Evolutionary conservation across 1,140 invertebrate genomes (phyloP), one percentile per base, ranked within the genome.

Genomic region (Papilio xuthus): DNA sequence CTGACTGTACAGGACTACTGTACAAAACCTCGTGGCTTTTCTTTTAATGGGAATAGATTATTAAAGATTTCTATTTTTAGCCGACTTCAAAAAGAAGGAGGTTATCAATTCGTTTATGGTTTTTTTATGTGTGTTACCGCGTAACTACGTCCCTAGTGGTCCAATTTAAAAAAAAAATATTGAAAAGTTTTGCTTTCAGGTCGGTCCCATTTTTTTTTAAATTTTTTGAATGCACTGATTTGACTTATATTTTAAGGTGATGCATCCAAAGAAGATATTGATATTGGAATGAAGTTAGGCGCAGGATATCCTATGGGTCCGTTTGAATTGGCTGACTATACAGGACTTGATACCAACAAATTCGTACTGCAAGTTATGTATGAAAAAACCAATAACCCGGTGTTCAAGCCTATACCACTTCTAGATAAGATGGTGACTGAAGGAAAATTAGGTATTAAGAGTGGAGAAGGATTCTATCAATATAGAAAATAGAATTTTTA

Each of bases 261-360:
- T 92, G 97, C 97, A 0, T 91, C 94, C 9, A 94, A 96, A 20
- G 92, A 94, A 82, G 97, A 98, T 89, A 97, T 98, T 78, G 97
- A 98, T 86, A 96, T 95, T n/a, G 97, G 97, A 2, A 98, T 98
- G 97, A 98, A 98, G 93, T 91, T 98, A 44, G 97, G 97, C 26
- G 97, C 97, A 63, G 97, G 97, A 0, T 96, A 97, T 92, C 97
- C 97, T 4, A 98, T 98, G 97, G 97, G 97, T 13, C 97, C 97
- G 4, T 96, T 98, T 89, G 97, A 98, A 94, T 87, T 98, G 42
- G 90, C 95, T 3, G 97, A 98, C 94, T 97, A 97, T 92, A 96
- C 97, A 44, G 97, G 98, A 12, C 93, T 97, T 12, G 97, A 98
- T 87, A 96, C 96, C 1, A 95, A 95, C 56, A 93, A 95, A 63